phyloP scores from a whole-genome alignment of 2,797 vertebrate genomes.

The Acomys russatus region DNA sequence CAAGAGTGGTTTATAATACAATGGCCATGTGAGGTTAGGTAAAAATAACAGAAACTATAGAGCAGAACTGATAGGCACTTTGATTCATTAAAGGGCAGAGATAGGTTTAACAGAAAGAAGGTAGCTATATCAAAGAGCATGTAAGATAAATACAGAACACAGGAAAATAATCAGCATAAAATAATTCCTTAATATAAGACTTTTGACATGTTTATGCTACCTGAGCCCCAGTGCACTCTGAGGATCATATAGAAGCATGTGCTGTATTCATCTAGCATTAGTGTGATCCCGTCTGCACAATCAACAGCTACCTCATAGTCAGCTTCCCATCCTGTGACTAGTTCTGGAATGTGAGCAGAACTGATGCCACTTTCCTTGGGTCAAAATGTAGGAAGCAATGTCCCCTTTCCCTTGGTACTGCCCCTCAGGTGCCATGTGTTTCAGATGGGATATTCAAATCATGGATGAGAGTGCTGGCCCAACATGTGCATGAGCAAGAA shows the following conservation, averaged over 20 bases:
- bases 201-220: constrained; percentile 11
- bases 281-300: neutral
- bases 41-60: constrained; percentile 42
- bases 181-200: neutral
- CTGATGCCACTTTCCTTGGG: neutral
- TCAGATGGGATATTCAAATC: neutral
- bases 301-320: neutral
- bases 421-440: neutral
- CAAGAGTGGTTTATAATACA: constrained; percentile 46
- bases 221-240: neutral
- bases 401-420: neutral
- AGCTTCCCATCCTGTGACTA: constrained; percentile 26
- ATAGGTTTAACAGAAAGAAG: constrained; percentile 35
- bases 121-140: neutral
- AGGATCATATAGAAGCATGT: too few relatives aligned
- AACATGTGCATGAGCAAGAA: neutral
- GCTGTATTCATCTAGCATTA: neutral
- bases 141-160: neutral
- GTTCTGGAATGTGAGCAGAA: constrained; percentile 38
- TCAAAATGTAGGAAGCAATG: neutral
- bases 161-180: constrained; percentile 25
- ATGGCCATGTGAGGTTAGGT: neutral
- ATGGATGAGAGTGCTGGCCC: neutral
- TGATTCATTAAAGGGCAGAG: constrained; percentile 2
- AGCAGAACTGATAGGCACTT: constrained; percentile 12